Conservation (phyloP, 2,113 vertebrate genomes). For the Anseranas semipalmata region DNA sequence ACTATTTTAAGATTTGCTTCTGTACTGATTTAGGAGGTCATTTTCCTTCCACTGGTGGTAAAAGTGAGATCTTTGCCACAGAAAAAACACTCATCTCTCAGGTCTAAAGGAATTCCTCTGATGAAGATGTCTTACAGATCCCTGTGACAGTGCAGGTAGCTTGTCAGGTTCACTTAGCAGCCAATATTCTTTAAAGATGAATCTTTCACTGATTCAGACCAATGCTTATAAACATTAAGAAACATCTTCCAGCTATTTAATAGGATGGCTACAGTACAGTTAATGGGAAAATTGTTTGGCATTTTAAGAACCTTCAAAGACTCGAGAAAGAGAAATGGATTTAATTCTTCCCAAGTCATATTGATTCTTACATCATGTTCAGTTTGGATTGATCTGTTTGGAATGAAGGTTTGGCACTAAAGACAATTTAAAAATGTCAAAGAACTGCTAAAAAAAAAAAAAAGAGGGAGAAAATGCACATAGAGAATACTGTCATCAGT, state of each 20-base stretch:
- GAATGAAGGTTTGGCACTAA: constrained; percentile 33
- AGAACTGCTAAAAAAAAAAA: not conserved
- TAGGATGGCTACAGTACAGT: not conserved
- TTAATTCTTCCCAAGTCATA: constrained; percentile 39
- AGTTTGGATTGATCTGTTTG: constrained; percentile 60
- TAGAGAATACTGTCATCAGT: not conserved
- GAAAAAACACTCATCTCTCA: not conserved
- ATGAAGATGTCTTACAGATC: not conserved
- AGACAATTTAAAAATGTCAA: constrained; percentile 58
- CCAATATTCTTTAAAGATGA: not conserved
- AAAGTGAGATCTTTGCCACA: not conserved
- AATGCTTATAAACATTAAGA: not conserved
- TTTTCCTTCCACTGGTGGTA: not conserved
- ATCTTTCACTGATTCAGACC: not conserved
- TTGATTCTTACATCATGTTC: constrained; percentile 27
- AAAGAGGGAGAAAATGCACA: not conserved
- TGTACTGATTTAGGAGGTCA: not conserved
- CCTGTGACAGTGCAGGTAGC: not conserved
- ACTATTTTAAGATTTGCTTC: not conserved
- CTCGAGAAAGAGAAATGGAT: constrained; percentile 15
- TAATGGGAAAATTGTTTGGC: constrained; percentile 21
- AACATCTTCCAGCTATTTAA: not conserved
- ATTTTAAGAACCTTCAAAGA: constrained; percentile 26
- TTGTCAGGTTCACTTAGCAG: not conserved
- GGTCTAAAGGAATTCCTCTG: not conserved